phyloP scores from a whole-genome alignment of 2,797 vertebrate genomes.

The Megaceryle alcyon region DNA sequence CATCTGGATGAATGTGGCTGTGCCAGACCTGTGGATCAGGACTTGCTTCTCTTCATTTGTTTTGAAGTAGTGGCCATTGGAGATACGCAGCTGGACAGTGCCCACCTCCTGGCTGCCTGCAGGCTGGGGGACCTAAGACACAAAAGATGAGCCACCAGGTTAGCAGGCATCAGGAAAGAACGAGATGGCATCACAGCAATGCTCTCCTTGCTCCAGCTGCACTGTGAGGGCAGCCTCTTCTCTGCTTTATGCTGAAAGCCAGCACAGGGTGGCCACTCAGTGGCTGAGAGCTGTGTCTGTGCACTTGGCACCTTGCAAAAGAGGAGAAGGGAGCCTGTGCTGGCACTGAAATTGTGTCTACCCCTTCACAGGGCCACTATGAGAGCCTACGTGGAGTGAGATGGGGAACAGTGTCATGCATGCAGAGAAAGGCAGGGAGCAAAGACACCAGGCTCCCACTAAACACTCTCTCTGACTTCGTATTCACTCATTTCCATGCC shows the following conservation, averaged over 20 bases:
- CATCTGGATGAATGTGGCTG: constrained; percentile 64
- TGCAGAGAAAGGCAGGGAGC: not conserved
- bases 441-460: not conserved
- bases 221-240: not conserved
- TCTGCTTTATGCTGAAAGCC: not conserved
- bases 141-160: not conserved
- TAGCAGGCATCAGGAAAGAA: not conserved
- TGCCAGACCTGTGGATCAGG: constrained; percentile 61
- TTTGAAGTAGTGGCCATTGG: constrained; percentile 44
- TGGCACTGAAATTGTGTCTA: not conserved
- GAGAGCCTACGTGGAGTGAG: not conserved
- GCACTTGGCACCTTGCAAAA: not conserved
- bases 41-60: constrained; percentile 53
- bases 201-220: not conserved
- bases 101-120: constrained; percentile 57
- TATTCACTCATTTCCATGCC: not conserved
- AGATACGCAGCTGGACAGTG: constrained; percentile 12
- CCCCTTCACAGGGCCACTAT: not conserved
- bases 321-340: not conserved
- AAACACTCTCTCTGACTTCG: not conserved
- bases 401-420: not conserved
- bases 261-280: not conserved
- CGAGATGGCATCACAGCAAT: not conserved
- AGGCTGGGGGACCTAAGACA: constrained; percentile 65
- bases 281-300: not conserved